Evolutionary conservation across 2,888 invertebrate species (phyloP).

Genomic region (Temnothorax unifasciatus): DNA sequence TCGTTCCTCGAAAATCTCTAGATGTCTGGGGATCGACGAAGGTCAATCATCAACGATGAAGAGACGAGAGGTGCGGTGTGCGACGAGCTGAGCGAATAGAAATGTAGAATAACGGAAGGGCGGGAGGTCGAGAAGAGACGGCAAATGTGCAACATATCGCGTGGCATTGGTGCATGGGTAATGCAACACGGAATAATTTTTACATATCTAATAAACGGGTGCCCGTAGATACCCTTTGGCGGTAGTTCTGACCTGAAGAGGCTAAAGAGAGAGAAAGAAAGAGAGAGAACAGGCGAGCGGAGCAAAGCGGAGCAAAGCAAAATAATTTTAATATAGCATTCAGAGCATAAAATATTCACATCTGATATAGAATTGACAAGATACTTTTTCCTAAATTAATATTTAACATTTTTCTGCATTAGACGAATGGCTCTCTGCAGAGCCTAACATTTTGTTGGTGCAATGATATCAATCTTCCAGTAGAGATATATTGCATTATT

Average conservation of each 20-base stretch:
- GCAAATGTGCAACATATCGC: slow-evolving; percentile 60
- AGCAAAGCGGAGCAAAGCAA: slow-evolving; percentile 8
- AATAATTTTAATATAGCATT: slow-evolving; percentile 12
- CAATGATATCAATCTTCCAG: neutral
- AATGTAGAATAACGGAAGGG: slow-evolving; percentile 27
- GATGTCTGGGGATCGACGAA: slow-evolving; percentile 5
- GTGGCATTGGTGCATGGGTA: slow-evolving; percentile 54
- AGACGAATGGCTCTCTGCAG: neutral
- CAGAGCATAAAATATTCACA: neutral
- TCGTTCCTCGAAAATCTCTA: slow-evolving; percentile 5
- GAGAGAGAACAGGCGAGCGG: neutral
- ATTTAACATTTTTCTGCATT: neutral
- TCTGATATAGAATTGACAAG: neutral
- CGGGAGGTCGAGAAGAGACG: slow-evolving; percentile 40
- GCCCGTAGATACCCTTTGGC: slow-evolving; percentile 58
- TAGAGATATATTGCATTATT: neutral
- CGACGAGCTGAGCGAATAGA: slow-evolving; percentile 23
- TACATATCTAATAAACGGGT: slow-evolving; percentile 71
- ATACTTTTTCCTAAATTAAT: neutral
- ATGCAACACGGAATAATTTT: slow-evolving; percentile 69
- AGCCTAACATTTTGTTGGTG: neutral
- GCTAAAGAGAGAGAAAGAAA: slow-evolving; percentile 40
- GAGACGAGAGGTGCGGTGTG: slow-evolving; percentile 2
- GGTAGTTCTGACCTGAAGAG: slow-evolving; percentile 68
- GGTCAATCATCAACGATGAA: slow-evolving; percentile 27